Conservation (phyloP, 2,797 vertebrate species). For the Potorous gilbertii region DNA sequence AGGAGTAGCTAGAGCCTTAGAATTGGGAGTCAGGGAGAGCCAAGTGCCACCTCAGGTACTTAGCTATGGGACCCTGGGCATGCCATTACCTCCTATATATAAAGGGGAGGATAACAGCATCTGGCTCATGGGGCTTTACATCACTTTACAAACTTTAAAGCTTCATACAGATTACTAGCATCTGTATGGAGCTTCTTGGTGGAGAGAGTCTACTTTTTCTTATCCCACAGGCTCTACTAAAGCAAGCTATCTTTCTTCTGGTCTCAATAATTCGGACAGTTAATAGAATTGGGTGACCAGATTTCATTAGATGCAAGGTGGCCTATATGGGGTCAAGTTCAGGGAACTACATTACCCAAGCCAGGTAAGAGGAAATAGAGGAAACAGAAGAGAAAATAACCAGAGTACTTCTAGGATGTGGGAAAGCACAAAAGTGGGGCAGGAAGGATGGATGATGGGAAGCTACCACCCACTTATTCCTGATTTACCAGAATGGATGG, state of each 20-base stretch:
- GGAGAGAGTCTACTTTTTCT: background rate
- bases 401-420: background rate
- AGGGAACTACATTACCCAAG: background rate
- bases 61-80: background rate
- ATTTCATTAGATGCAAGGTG: conserved; percentile 20
- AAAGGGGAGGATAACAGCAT: background rate
- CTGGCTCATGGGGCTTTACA: background rate
- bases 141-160: background rate
- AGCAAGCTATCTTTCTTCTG: background rate
- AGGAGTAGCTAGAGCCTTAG: background rate
- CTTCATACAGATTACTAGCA: background rate
- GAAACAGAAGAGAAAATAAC: background rate
- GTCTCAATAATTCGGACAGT: background rate
- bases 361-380: background rate
- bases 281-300: conserved; percentile 3
- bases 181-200: background rate
- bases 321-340: background rate
- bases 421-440: background rate
- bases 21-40: background rate
- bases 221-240: background rate
- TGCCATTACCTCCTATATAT: background rate
- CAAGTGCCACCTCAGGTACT: background rate
- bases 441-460: background rate
- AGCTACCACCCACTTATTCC: conserved; percentile 14
- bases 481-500: conserved; percentile 16